Base-by-base conservation (phyloP, 2,113 vertebrate genomes). In the Callocephalon fimbriatum region DNA sequence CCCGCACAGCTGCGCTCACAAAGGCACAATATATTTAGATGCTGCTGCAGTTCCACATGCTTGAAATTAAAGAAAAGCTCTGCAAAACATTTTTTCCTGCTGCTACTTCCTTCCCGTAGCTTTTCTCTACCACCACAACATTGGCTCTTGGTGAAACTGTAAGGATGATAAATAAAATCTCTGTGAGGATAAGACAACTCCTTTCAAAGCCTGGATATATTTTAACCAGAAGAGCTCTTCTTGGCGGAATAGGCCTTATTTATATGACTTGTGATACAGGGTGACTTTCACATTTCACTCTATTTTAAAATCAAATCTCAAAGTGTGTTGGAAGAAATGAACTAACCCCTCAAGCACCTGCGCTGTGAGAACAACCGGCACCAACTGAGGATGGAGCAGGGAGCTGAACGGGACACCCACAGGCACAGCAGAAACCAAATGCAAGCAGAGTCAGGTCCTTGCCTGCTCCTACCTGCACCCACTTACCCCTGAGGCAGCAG, bases 151-250 rank as follows among this genome's bases (percentile, higher is more conserved):
- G 84, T 68, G 67, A 86, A 70, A 37, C 82, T 62, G 50, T 8
- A 62, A 66, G 66, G 54, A 29, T 26, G 67, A 63, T 14, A 79
- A 93, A 88, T n/a, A 86, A 80, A 87, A 75, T 3, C 91, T 45
- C 44, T 25, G 59, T 75, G 12, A 21, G 32, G 47, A 53, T 21
- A n/a, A 66, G 51, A 31, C 1, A 7, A 54, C 67, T 54, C 68
- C 68, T 70, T 66, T 47, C 68, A 89, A 31, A 48, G 74, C 71
- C 70, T 26, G n/a, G 48, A 4, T 54, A 82, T 93, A 86, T 92
- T 96, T 88, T 81, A 91, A 26, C 73, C 86, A 68, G 40, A 79
- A 90, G 91, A 86, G 93, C 93, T 71, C 83, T 71, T 80, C 91
- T 89, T 68, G 73, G 73, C 17, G 3, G 66, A 87, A 40, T 0